Conservation (phyloP, 2,888 invertebrate species). For the Ellobium chinense region DNA sequence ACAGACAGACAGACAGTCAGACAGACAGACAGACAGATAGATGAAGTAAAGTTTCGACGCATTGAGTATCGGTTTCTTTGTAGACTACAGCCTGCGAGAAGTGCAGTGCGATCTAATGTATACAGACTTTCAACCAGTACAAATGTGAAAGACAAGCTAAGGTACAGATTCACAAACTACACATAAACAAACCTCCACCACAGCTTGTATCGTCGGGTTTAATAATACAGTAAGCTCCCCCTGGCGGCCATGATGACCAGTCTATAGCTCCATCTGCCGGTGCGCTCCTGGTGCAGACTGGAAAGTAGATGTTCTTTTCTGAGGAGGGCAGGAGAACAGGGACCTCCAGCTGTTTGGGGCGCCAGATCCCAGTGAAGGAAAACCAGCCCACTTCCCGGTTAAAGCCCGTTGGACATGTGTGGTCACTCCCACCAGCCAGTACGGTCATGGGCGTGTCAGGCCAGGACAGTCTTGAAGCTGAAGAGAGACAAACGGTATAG, state of each 20-base stretch:
- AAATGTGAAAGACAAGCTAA: no score
- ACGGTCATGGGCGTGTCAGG: conserved; percentile 8
- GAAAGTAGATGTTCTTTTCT: neutral
- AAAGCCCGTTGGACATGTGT: neutral
- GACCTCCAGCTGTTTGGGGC: neutral
- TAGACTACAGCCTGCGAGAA: no score
- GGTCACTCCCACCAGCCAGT: neutral
- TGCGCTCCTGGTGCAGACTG: neutral
- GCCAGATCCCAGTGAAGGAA: neutral
- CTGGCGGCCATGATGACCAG: conserved; percentile 6
- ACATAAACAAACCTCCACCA: conserved; percentile 19
- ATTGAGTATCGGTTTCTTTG: no score
- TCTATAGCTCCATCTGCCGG: neutral
- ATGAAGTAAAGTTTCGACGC: no score
- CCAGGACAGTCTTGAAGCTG: neutral
- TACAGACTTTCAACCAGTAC: no score
- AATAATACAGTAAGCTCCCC: conserved; percentile 10
- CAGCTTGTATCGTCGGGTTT: neutral
- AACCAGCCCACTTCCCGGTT: neutral
- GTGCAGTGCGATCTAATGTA: no score
- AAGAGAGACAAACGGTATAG: neutral
- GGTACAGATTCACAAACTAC: no score
- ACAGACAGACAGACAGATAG: no score
- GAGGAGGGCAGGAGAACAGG: neutral
- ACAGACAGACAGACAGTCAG: no score